Base-by-base conservation (phyloP, 2,113 vertebrate species). In the Platanista minor region DNA sequence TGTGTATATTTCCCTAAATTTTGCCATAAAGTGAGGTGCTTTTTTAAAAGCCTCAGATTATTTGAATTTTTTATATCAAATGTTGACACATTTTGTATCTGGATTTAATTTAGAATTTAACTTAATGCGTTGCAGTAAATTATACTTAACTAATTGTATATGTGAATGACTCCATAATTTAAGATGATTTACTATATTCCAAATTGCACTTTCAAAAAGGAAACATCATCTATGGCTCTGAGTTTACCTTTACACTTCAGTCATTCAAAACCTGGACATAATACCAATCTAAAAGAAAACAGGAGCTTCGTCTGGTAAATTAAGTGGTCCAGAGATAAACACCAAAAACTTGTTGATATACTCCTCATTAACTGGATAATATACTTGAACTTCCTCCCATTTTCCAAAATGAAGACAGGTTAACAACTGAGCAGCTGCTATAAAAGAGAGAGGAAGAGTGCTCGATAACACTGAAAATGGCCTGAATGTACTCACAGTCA, bases 101-200 rank as follows among this genome's bases (percentile, higher is more conserved):
- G 39, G 97, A 92, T 94, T 96, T 74, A 81, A 97, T 88, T 94
- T 86, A 91, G 77, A 94, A 12, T 33, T 77, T 21, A 77, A 78
- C 20, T 23, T 57, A 91, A 94, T 84, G 41, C 46, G 80, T 46
- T 94, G 61, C 66, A 54, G 27, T 59, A 74, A 83, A 89, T 89
- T 72, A 67, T 57, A 94, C 33, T 92, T 80, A 93, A 71, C 43
- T 95, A 97, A 97, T 75, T 96, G 31, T 74, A 84, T 43, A 25
- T 85, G 36, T 36, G 54, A 81, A 77, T 71, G 31, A 14, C 66
- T 62, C 25, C 39, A 67, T 43, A 81, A 64, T 80, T 97, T 74
- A 74, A 90, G 87, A 91, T 69, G 31, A 96, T 67, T 78, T 77
- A 94, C 80, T 94, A 83, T 39, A 64, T 77, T 78, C 54, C 54